Evolutionary conservation across 2,888 invertebrate genomes (phyloP).

Genomic region (Cyrtodaria siliqua): DNA sequence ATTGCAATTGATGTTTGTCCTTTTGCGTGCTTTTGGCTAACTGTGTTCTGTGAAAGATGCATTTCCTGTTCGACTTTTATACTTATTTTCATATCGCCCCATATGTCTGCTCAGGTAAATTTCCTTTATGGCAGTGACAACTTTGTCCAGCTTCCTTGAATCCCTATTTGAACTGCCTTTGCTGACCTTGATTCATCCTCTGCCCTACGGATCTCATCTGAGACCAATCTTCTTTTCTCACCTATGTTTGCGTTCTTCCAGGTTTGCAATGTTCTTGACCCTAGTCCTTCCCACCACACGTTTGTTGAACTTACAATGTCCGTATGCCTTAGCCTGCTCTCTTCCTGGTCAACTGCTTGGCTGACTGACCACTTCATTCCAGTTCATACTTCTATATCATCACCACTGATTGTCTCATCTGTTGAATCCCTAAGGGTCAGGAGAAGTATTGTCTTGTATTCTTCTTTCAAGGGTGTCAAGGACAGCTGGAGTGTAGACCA

Average conservation of each 20-base stretch:
- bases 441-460: conserved; percentile 27
- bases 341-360: not conserved
- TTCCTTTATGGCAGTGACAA: too few species aligned
- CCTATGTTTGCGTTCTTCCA: not conserved
- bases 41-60: too few species aligned
- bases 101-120: too few species aligned
- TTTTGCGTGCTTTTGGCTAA: too few species aligned
- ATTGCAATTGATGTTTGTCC: too few species aligned
- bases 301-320: conserved; percentile 2
- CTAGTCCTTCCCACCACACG: not conserved
- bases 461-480: conserved; percentile 37
- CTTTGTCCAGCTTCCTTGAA: too few species aligned
- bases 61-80: too few species aligned
- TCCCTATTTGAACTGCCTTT: too few species aligned
- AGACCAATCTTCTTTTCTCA: not conserved
- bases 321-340: too few species aligned
- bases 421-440: conserved; percentile 26
- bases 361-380: conserved; percentile 34
- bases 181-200: too few species aligned
- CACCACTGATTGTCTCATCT: conserved; percentile 7
- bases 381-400: not conserved
- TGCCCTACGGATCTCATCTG: too few species aligned
- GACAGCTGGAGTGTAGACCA: conserved; percentile 27
- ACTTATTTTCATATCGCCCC: too few species aligned
- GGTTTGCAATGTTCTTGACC: not conserved